phyloP scores from a whole-genome alignment of 35 echinoderm and acorn worm species.

The Apostichopus parvimensis region DNA sequence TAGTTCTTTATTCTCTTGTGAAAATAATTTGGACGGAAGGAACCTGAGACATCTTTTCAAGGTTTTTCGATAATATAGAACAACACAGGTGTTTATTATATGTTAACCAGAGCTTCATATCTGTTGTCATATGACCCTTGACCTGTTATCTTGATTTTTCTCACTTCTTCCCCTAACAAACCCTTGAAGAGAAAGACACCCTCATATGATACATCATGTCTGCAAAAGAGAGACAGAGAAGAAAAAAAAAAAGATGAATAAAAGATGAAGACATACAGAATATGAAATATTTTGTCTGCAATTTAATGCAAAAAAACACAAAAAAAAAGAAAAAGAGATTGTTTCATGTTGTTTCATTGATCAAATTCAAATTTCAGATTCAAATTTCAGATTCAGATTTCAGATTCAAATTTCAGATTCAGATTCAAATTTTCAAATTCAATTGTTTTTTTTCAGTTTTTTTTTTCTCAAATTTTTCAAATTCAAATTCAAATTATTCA shows the following conservation, averaged over 20 bases:
- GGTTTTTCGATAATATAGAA: background rate
- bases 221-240: constrained; percentile 16
- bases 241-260: background rate
- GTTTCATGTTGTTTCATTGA: too few species aligned
- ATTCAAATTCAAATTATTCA: too few species aligned
- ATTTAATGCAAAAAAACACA: background rate
- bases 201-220: constrained; percentile 82
- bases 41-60: background rate
- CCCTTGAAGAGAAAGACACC: constrained; percentile 86
- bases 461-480: too few species aligned
- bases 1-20: background rate
- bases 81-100: background rate
- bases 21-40: background rate
- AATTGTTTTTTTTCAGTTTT: too few species aligned
- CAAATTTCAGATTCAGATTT: too few species aligned
- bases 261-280: background rate
- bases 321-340: too few species aligned
- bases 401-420: too few species aligned
- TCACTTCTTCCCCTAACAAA: constrained; percentile 80
- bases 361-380: too few species aligned
- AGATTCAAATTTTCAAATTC: too few species aligned
- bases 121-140: constrained; percentile 96
- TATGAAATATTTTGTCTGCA: background rate
- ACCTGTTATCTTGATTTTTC: constrained; percentile 85
- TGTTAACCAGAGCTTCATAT: constrained; percentile 91